These are phyloP conservation scores for Passerculus sandwichensis DNA, from an alignment of 2,797 vertebrate species.

Conservation along the genomic window DNA sequence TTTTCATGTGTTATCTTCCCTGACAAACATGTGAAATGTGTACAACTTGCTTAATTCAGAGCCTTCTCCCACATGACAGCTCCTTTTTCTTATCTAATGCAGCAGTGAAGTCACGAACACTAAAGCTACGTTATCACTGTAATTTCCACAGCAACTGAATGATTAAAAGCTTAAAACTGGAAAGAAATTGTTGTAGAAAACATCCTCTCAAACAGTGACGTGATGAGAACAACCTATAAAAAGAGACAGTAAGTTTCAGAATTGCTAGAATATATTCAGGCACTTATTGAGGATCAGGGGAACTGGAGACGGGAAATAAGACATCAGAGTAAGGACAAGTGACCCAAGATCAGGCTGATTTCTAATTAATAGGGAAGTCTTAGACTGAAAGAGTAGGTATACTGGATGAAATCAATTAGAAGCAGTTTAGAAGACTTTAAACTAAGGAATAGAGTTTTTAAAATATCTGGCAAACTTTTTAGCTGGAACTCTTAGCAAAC, in stretches of 20 bases:
- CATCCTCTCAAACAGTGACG: neutral
- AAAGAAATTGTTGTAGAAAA: neutral
- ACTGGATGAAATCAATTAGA: neutral
- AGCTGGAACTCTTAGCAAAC: neutral
- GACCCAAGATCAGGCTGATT: neutral
- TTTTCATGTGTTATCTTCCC: neutral
- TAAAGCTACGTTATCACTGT: slow-evolving; percentile 3
- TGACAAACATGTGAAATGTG: neutral
- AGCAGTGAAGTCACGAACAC: neutral
- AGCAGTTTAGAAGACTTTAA: neutral
- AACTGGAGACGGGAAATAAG: neutral
- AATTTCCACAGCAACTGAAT: slow-evolving; percentile 32
- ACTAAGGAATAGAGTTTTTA: neutral
- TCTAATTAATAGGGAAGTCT: neutral
- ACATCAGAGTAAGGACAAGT: neutral
- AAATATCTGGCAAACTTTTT: neutral
- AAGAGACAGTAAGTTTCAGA: neutral
- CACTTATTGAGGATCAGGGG: neutral
- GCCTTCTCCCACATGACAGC: neutral
- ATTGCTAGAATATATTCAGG: neutral
- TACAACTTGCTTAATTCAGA: slow-evolving; percentile 30
- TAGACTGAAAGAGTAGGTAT: neutral
- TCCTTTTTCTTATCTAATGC: slow-evolving; percentile 24
- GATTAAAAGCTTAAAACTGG: slow-evolving; percentile 12
- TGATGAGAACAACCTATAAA: neutral